These are phyloP conservation scores for Rhagoletis zephyria DNA, from an alignment of 1,140 invertebrate genomes.

Conservation along the genomic window DNA sequence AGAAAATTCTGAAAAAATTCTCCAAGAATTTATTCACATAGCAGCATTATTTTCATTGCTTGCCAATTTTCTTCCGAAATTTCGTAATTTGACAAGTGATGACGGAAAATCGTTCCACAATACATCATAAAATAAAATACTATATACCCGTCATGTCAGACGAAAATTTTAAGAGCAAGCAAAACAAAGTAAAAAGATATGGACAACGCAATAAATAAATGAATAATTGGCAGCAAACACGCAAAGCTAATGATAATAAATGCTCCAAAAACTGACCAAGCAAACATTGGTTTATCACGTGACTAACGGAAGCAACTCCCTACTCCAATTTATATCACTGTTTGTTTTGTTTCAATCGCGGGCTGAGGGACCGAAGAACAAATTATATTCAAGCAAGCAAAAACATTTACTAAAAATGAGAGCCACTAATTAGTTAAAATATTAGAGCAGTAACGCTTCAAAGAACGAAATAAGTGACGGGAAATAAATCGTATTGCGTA, in stretches of 20 bases:
- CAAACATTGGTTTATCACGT: conserved; percentile 3
- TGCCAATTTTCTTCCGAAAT: too few species aligned
- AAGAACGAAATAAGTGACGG: neutral
- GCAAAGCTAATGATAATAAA: neutral
- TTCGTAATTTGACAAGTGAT: too few species aligned
- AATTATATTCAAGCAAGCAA: neutral
- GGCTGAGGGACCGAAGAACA: neutral
- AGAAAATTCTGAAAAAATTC: too few species aligned
- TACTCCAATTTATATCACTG: neutral
- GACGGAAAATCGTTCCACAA: too few species aligned
- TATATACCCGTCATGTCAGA: neutral
- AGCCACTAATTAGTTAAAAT: neutral
- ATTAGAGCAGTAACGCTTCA: conserved; percentile 6
- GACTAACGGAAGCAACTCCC: neutral
- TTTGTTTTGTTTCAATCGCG: neutral
- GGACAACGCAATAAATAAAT: neutral
- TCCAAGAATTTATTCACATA: too few species aligned
- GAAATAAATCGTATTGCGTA: too few species aligned
- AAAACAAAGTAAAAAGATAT: neutral
- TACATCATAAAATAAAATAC: neutral
- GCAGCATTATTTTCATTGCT: too few species aligned
- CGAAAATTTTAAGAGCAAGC: neutral
- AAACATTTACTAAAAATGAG: neutral
- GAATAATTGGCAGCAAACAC: conserved; percentile 15
- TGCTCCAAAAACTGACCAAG: neutral